Base-by-base conservation (phyloP, 2,888 invertebrate species). In the Congeria kusceri region DNA sequence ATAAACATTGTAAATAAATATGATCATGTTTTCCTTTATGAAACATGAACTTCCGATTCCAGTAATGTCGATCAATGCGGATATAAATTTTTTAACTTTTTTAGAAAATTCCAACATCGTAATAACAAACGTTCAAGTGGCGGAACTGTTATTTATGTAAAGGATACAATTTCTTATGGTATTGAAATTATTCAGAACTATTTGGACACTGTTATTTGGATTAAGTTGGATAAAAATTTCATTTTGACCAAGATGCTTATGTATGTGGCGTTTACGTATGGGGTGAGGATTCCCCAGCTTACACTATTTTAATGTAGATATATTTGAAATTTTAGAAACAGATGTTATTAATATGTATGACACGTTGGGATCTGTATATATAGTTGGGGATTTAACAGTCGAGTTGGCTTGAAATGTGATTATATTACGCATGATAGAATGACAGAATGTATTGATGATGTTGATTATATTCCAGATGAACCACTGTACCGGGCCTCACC, bases 351-450 rank as follows among this genome's bases (percentile, higher is more conserved):
- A 32, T 58, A 29, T 46, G n/a, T 77, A 58, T 70, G 57, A 70
- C n/a, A 46, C 28, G 44, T 23, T 7, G 7, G 80, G 76, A 28
- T 20, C 9, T 25, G 65, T 80, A 3, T 68, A 23, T 65, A 27
- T 80, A 32, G 29, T 46, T 7, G 80, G 80, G 28, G 76, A 80
- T 65, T 32, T 32, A 32, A 32, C 11, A 32, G 32, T 32, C 32
- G 32, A 7, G 32, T 32, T 7, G 32, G 32, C 32, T 32, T 11
- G 4, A 7, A 32, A 4, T 32, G 11, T 32, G 32, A 32, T 4
- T 57, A 61, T 20, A 80, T 77, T 53, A 29, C 49, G 53, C 57
- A 72, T 20, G 80, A 76, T 44, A 2, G 13, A n/a, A 73, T 59
- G n/a, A 15, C 44, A n/a, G 65, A 68, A 29, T 61, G 25, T n/a